Evolutionary conservation across 2,113 vertebrate genomes (phyloP).

Genomic region (Nothocercus julius): DNA sequence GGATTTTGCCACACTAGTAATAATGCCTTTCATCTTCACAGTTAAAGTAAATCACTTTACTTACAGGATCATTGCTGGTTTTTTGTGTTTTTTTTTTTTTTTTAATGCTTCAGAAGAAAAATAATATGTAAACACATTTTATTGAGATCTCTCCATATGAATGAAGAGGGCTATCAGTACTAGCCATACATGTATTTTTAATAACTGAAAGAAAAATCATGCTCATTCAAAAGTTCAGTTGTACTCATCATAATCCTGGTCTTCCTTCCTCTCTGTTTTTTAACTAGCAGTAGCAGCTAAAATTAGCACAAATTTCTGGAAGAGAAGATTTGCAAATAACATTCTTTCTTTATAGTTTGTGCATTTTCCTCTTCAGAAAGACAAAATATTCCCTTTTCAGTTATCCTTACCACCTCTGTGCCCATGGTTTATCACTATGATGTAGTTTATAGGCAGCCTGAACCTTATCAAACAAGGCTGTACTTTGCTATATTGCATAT

Average conservation of each 20-base stretch:
- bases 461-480: neutral
- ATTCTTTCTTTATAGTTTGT: neutral
- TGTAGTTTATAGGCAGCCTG: neutral
- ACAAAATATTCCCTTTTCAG: neutral
- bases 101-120: neutral
- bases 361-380: neutral
- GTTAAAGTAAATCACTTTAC: constrained; percentile 5
- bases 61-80: neutral
- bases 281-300: neutral
- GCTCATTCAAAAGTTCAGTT: neutral
- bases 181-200: neutral
- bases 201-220: neutral
- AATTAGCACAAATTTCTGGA: neutral
- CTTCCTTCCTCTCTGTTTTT: neutral
- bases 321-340: neutral
- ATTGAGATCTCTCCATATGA: neutral
- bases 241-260: neutral
- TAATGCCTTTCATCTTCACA: neutral
- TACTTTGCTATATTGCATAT: neutral
- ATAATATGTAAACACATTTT: neutral
- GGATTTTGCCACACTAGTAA: constrained; percentile 2
- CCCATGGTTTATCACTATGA: neutral
- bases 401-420: neutral
- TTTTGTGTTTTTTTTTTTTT: neutral
- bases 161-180: neutral